Evolutionary conservation across 1,140 invertebrate species (phyloP).

Genomic region (Drosophila nigromelanica): DNA sequence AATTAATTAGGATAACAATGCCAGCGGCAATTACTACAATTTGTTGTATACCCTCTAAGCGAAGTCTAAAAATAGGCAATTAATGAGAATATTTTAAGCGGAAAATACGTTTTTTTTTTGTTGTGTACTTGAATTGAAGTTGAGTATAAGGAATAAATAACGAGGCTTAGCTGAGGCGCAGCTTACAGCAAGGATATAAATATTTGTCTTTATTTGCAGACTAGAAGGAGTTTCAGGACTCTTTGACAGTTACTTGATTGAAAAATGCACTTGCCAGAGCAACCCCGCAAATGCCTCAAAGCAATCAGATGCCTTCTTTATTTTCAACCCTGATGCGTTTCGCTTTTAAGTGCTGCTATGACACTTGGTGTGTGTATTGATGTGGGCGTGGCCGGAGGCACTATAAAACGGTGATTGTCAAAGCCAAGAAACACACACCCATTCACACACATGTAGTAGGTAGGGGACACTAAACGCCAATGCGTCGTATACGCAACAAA

Average conservation of each 20-base stretch:
- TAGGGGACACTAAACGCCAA: slow-evolving; percentile 33
- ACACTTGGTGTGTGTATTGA: slow-evolving; percentile 13
- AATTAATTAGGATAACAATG: slow-evolving; percentile 42
- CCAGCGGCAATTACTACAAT: slow-evolving; percentile 3
- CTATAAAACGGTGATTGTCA: slow-evolving; percentile 42
- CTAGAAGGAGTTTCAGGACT: slow-evolving; percentile 3
- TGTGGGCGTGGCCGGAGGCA: slow-evolving; percentile 22
- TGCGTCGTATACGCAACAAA: slow-evolving; percentile 44
- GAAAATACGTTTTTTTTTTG: neutral
- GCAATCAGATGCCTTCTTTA: no score
- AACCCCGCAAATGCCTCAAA: neutral
- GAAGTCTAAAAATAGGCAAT: slow-evolving; percentile 1
- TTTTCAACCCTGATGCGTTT: neutral
- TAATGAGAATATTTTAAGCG: slow-evolving; percentile 14
- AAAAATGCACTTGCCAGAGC: slow-evolving; percentile 45
- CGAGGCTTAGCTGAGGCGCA: neutral
- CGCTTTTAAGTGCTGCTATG: neutral
- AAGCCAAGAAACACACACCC: slow-evolving; percentile 18
- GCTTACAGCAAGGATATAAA: slow-evolving; percentile 30
- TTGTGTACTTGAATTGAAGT: neutral
- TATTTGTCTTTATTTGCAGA: slow-evolving; percentile 27
- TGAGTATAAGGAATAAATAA: neutral
- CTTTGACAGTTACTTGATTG: slow-evolving; percentile 43
- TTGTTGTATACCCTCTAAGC: neutral
- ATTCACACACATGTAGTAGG: neutral